A percentile compares a stretch with the other conserved stretches of the same genome.
Evolutionary conservation across 1,140 invertebrate species (phyloP).

Genomic region (Trachymyrmex cornetzi): DNA sequence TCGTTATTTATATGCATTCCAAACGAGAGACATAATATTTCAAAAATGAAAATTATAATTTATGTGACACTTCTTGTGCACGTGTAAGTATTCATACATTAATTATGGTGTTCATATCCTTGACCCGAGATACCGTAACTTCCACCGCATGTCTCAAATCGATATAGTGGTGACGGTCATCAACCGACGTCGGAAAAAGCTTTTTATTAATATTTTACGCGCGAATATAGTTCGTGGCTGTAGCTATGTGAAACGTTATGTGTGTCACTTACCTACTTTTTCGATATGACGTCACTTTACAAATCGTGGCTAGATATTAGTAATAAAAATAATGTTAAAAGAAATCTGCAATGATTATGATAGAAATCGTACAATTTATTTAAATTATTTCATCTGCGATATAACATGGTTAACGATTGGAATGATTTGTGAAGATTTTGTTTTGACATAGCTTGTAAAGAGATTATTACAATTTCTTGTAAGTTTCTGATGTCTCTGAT

Average conservation of each 20-base stretch:
- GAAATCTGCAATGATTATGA: neutral
- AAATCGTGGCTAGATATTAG: neutral
- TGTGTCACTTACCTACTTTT: neutral
- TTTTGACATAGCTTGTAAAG: neutral
- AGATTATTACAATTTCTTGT: neutral
- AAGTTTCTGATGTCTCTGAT: neutral
- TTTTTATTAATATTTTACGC: constrained; percentile 29
- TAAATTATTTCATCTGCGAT: neutral
- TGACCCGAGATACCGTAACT: constrained; percentile 32
- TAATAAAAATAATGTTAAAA: constrained; percentile 6
- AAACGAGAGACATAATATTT: neutral
- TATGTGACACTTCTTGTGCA: neutral
- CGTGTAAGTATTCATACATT: constrained; percentile 15
- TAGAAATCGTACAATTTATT: neutral
- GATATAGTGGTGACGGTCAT: constrained; percentile 57
- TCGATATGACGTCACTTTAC: neutral
- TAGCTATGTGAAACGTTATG: constrained; percentile 6
- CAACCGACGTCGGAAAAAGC: constrained; percentile 41
- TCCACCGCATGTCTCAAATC: constrained; percentile 38
- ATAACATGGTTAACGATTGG: neutral
- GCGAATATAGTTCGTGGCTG: constrained; percentile 25
- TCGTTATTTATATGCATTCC: neutral
- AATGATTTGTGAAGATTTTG: neutral
- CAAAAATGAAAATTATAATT: neutral
- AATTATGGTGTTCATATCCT: constrained; percentile 33